Conservation (phyloP, 2,797 vertebrate species). For the Sparus aurata region DNA sequence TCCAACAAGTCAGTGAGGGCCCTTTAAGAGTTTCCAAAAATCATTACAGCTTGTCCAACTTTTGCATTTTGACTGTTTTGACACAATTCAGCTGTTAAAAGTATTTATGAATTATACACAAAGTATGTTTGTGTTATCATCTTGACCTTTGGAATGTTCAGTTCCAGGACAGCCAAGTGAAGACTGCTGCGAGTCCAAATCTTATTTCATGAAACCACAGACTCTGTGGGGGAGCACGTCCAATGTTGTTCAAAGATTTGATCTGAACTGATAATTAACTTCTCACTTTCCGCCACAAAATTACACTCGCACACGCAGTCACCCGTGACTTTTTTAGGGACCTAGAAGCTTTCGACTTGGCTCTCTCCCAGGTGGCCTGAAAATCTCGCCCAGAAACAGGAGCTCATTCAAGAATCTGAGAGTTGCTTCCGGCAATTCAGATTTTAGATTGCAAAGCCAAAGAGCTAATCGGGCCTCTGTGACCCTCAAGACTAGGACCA, state of each 20-base stretch:
- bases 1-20: neutral
- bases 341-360: neutral
- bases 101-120: neutral
- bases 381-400: constrained; percentile 25
- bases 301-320: constrained; percentile 2
- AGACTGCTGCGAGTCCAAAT: neutral
- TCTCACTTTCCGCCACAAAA: neutral
- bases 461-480: constrained; percentile 49
- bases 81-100: neutral
- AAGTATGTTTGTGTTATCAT: neutral
- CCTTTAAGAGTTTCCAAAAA: neutral
- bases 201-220: neutral
- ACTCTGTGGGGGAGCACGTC: neutral
- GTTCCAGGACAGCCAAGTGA: neutral
- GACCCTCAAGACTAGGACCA: constrained; percentile 62
- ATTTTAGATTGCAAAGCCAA: constrained; percentile 49
- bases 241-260: neutral
- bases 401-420: constrained; percentile 55
- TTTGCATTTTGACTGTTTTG: neutral
- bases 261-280: neutral
- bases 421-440: constrained; percentile 55
- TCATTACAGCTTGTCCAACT: neutral
- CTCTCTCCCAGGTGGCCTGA: constrained; percentile 21
- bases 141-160: neutral
- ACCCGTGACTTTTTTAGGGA: constrained; percentile 8